Percentiles rank a stretch among this genome's conserved stretches.
Conservation (phyloP, 2,888 invertebrate species). For the Nephrocerus scutellatus region DNA sequence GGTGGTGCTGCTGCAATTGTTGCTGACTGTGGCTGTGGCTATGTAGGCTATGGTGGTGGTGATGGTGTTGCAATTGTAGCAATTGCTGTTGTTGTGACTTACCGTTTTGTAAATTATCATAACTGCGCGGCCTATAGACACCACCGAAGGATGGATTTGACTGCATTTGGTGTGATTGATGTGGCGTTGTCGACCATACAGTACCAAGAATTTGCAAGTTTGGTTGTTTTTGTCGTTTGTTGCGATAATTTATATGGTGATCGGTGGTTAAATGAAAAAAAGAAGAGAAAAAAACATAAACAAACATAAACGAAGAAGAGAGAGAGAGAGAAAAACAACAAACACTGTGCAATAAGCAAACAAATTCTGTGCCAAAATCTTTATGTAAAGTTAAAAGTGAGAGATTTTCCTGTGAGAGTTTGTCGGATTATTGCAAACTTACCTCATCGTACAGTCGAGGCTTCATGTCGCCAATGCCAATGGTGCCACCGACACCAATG, state of each 20-base stretch:
- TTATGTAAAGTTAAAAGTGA: background rate
- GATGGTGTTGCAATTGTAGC: constrained; percentile 27
- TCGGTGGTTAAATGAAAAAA: constrained; percentile 12
- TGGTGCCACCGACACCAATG: constrained; percentile 37
- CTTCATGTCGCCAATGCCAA: constrained; percentile 51
- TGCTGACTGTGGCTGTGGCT: too few relatives aligned
- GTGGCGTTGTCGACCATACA: constrained; percentile 13
- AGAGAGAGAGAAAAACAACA: constrained; percentile 3
- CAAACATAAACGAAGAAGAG: background rate
- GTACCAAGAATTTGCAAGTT: constrained; percentile 4
- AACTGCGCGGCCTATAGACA: constrained; percentile 45
- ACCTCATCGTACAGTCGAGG: constrained; percentile 46
- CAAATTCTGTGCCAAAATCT: constrained; percentile 3
- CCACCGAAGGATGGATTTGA: constrained; percentile 42
- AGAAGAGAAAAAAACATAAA: background rate
- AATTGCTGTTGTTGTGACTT: constrained; percentile 44
- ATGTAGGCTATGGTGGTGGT: constrained; percentile 42
- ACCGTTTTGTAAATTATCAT: constrained; percentile 49
- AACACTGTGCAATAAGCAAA: constrained; percentile 1
- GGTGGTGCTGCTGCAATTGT: constrained; percentile 27
- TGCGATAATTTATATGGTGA: constrained; percentile 18
- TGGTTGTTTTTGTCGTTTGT: constrained; percentile 13
- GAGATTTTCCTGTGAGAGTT: too few relatives aligned
- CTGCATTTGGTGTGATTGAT: constrained; percentile 25
- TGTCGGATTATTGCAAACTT: too few relatives aligned